Evolutionary conservation across 30 jellyfish, hydroid and myxozoan genomes (phyloP).

Genomic region (Rhopilema esculentum): DNA sequence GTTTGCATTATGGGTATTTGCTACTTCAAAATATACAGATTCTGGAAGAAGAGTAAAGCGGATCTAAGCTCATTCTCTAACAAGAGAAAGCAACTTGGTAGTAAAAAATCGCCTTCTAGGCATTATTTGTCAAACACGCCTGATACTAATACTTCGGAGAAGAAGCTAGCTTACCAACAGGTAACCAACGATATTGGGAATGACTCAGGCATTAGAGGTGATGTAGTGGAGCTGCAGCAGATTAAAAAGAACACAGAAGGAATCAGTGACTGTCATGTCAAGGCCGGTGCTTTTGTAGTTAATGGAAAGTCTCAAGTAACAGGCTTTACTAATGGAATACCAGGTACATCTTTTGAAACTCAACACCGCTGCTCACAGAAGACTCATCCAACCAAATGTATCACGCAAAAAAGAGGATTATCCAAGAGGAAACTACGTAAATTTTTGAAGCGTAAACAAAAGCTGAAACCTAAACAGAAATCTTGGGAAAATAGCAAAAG

Average conservation of each 20-base stretch:
- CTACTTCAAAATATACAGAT: slow-evolving; percentile 8
- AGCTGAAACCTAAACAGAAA: not conserved
- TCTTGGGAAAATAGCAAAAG: not conserved
- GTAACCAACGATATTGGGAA: not conserved
- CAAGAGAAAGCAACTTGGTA: not conserved
- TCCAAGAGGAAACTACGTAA: too few species aligned
- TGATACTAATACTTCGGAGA: not conserved
- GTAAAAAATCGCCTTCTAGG: too few species aligned
- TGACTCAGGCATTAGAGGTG: not conserved
- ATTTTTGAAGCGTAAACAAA: not conserved
- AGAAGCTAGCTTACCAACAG: not conserved
- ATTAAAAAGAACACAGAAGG: not conserved
- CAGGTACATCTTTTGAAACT: not conserved
- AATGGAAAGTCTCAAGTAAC: not conserved
- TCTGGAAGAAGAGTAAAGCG: slow-evolving; percentile 11
- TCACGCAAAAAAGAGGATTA: too few species aligned
- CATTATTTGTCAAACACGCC: not conserved
- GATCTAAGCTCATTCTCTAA: not conserved
- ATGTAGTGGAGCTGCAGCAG: not conserved
- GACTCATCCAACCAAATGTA: not conserved
- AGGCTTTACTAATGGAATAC: not conserved
- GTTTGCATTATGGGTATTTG: slow-evolving; percentile 16
- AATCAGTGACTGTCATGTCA: not conserved
- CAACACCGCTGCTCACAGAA: not conserved
- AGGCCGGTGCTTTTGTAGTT: not conserved